Evolutionary conservation across 2,113 vertebrate genomes (phyloP), one percentile per base, ranked within the genome.

Genomic region (Ochotona princeps): DNA sequence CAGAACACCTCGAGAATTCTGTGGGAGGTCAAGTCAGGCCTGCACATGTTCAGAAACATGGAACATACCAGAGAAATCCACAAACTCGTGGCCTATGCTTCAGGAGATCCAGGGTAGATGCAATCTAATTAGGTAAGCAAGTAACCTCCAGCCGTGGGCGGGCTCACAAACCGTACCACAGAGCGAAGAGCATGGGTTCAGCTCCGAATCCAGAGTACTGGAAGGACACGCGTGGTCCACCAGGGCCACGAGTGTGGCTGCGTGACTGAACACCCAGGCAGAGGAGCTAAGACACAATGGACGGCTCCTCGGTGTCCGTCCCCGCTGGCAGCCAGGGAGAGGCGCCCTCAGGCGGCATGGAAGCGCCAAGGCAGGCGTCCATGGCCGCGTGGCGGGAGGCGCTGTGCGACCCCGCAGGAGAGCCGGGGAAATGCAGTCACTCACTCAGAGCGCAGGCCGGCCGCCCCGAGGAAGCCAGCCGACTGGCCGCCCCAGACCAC

Each of bases 361-460:
- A 32, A 23, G 13, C 26, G 1, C 32, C 1, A 8, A n/a, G 1
- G 6, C 70, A 0, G 2, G 2, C 5, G 13, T 21, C 44, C 49
- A 6, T 8, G 0, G 44, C 63, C 87, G 14, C 25, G 8, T 17
- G 21, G 4, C 0, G 17, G 7, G 13, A 25, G 25, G 44, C 10
- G 26, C 44, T 0, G 49, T 0, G 25, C 28, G 1, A 7, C 23
- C 69, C 15, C 0, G 21, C 49, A 6, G 73, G 21, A 20, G 1
- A 10, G 17, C 32, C 2, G 61, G 20, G 2, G 30, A 14, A 17
- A 13, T 0, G 8, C 0, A 1, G 0, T 11, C 38, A 44, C 4
- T 44, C 38, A 44, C 38, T 44, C 38, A 44, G 38, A 6, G 38
- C 38, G 38, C 38, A 44, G 38, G 38, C 38, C 38, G 38, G 21